Base-by-base conservation (phyloP, 2,113 vertebrate species). In the Lipophrys pholis region DNA sequence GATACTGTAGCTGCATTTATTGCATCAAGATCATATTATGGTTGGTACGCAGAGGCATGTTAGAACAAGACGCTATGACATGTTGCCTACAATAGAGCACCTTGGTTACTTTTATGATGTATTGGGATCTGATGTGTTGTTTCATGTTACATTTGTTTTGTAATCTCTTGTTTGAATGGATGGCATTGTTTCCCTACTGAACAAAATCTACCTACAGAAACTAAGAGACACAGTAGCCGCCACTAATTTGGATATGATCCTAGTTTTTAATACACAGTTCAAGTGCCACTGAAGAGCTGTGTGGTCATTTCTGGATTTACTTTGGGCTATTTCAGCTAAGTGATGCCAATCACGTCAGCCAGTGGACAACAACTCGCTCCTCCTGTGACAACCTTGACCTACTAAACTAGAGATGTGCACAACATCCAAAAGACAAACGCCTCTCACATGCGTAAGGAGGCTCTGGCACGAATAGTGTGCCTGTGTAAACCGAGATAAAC, bases 341-440 rank as follows among this genome's bases (percentile, higher is more conserved):
- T 35, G n/a, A 42, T 78, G 67, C 78, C 16, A 61, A 73, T 66
- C 15, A 17, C 68, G 78, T 64, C 48, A 76, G 50, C 16, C 53
- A 36, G 58, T 17, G 41, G 49, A 61, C 53, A 77, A 80, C 30
- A 75, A 81, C 51, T 63, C 68, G 61, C 76, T 84, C 48, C 59
- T 81, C 71, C 64, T 60, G 67, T 76, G 82, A 84, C 73, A 84
- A 55, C 70, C 73, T 45, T 91, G 70, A 90, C 61, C 85, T 69
- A 65, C 72, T 81, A 78, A 83, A 80, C 48, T 16, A 48, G 7
- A 52, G 45, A 76, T 65, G 46, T 62, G 46, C 36, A 35, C 39
- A 54, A 57, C 43, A 67, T 43, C 74, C 45, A 56, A 3, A 16
- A 62, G 57, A 69, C 42, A 78, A 61, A 85, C 54, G 70, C 51